phyloP scores from a whole-genome alignment of 2,113 vertebrate species.

The Phrynosoma platyrhinos region DNA sequence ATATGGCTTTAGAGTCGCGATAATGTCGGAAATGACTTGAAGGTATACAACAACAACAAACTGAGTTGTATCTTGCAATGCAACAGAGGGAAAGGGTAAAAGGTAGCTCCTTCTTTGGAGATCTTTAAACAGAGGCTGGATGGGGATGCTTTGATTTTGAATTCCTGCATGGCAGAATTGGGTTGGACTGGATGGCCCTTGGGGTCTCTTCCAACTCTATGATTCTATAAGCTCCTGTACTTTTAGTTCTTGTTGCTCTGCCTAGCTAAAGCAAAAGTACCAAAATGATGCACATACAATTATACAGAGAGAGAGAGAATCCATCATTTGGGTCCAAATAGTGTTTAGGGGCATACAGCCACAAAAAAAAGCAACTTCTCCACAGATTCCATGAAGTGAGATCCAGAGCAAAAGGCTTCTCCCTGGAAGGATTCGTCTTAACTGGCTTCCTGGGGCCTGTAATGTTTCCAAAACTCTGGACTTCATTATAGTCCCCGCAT shows the following conservation, averaged over 20 bases:
- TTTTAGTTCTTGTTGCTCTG: neutral
- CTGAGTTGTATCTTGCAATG: neutral
- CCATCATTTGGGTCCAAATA: neutral
- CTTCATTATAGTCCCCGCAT: neutral
- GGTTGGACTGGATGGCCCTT: too few species aligned
- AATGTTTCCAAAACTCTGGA: neutral
- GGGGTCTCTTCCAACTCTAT: too few species aligned
- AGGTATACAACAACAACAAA: too few species aligned
- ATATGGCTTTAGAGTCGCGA: too few species aligned
- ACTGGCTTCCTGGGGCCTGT: neutral
- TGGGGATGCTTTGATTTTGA: too few species aligned
- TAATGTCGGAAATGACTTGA: too few species aligned
- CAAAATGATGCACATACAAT: neutral
- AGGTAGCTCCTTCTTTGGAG: too few species aligned
- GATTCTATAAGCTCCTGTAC: too few species aligned
- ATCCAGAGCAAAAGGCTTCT: neutral
- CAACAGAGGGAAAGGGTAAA: neutral
- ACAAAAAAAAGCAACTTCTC: neutral
- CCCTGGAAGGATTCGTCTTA: neutral
- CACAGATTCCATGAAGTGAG: neutral
- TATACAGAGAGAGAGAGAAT: neutral
- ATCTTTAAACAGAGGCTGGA: too few species aligned
- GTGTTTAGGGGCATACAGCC: neutral
- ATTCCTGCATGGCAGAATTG: too few species aligned
- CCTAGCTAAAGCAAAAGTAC: neutral